These are phyloP conservation scores for Dasyurus viverrinus DNA, from an alignment of 2,113 vertebrate genomes.

Conservation along the genomic window DNA sequence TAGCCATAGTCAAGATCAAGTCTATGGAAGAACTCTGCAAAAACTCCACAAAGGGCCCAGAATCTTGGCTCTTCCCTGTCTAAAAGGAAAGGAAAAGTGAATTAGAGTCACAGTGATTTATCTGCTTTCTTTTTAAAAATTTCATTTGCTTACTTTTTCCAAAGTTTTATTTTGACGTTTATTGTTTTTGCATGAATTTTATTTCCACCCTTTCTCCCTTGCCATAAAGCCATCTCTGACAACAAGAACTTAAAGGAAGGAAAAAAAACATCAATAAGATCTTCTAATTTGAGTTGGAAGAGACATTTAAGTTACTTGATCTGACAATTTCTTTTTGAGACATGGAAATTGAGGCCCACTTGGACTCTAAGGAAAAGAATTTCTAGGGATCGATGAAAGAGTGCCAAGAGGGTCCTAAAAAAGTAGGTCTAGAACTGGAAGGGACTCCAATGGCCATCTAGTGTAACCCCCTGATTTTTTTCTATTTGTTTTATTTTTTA, in stretches of 20 bases:
- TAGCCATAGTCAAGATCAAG: neutral
- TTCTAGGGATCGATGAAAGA: neutral
- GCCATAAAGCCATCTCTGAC: neutral
- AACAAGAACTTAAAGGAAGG: neutral
- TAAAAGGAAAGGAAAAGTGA: constrained; percentile 13
- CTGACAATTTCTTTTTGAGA: neutral
- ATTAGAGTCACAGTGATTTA: neutral
- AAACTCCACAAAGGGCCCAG: neutral
- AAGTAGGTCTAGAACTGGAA: neutral
- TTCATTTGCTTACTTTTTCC: neutral
- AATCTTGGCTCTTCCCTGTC: constrained; percentile 38
- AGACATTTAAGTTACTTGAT: neutral
- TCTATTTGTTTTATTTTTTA: no score
- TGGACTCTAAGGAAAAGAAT: neutral
- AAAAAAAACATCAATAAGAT: neutral
- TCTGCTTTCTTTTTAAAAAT: neutral
- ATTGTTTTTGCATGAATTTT: neutral
- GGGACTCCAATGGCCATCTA: neutral
- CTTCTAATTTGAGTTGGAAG: neutral
- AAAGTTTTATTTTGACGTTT: neutral
- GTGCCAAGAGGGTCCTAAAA: neutral
- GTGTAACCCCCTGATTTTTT: no score
- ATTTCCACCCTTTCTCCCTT: neutral
- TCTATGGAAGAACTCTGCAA: neutral
- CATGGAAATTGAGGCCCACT: neutral